A percentile compares a stretch with the other conserved stretches of the same genome.
phyloP scores from a whole-genome alignment of 2,888 invertebrate genomes.

The Metallyticus violacea region DNA sequence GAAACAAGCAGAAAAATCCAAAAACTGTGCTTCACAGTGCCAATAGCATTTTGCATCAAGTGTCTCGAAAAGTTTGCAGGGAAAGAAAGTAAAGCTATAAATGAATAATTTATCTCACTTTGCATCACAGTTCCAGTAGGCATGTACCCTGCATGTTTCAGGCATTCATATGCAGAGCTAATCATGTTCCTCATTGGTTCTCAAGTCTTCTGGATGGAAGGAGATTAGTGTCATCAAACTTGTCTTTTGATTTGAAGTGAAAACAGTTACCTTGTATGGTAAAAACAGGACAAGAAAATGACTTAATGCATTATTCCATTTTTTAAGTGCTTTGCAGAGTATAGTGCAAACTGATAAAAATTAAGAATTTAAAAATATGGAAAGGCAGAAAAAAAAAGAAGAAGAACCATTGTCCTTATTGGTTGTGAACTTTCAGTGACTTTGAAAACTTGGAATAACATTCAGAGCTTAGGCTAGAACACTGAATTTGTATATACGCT shows the following conservation, averaged over 20 bases:
- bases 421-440: background rate
- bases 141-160: background rate
- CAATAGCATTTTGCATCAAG: too few species aligned
- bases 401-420: background rate
- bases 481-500: background rate
- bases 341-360: background rate
- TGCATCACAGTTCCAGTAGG: background rate
- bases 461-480: background rate
- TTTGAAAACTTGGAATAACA: too few species aligned
- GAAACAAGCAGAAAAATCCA: too few species aligned
- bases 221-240: background rate
- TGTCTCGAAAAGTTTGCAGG: too few species aligned
- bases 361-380: background rate
- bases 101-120: background rate
- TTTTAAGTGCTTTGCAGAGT: background rate
- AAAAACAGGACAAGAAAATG: background rate
- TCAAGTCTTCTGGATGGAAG: too few species aligned
- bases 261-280: background rate
- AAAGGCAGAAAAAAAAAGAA: background rate
- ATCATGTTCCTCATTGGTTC: background rate
- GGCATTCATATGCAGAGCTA: background rate
- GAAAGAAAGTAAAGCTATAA: too few species aligned
- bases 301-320: background rate
- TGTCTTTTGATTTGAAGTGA: background rate
- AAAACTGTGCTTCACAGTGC: background rate